Conservation (phyloP, 2,888 invertebrate species). For the Aproaerema taeniolella region DNA sequence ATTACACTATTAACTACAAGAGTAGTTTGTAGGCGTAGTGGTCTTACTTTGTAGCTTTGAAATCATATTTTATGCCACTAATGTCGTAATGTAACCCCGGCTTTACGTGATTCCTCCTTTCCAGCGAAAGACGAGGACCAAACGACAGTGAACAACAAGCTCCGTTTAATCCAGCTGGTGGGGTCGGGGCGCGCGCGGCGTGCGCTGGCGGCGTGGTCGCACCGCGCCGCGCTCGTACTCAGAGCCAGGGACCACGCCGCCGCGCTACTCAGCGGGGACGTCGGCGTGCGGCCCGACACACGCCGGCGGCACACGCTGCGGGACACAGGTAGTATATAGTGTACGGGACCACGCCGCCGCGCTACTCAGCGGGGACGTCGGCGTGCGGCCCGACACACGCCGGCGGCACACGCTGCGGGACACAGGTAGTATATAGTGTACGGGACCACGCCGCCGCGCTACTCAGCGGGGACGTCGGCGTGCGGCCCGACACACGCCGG, state of each 20-base stretch:
- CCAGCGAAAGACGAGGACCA: conserved; percentile 69
- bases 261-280: conserved; percentile 84
- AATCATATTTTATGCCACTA: too few species aligned
- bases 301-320: conserved; percentile 88
- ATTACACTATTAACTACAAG: too few species aligned
- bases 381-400: conserved; percentile 85
- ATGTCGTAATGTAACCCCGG: too few species aligned
- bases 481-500: conserved; percentile 85
- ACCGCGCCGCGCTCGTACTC: conserved; percentile 85
- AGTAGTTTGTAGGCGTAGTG: too few species aligned
- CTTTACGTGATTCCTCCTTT: too few species aligned
- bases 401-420: conserved; percentile 87
- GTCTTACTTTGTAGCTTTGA: too few species aligned
- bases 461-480: conserved; percentile 83
- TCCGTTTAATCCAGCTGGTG: conserved; percentile 83
- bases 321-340: conserved; percentile 83
- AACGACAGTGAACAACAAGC: conserved; percentile 81
- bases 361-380: conserved; percentile 83
- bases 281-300: conserved; percentile 85
- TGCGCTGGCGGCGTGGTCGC: conserved; percentile 86
- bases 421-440: conserved; percentile 85
- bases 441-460: conserved; percentile 89
- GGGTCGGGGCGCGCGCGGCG: conserved; percentile 88
- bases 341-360: conserved; percentile 89
- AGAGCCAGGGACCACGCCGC: conserved; percentile 89